Percentiles rank a stretch among this genome's conserved stretches.
Conservation (phyloP, 2,888 invertebrate genomes). For the Calameuta pallipes region DNA sequence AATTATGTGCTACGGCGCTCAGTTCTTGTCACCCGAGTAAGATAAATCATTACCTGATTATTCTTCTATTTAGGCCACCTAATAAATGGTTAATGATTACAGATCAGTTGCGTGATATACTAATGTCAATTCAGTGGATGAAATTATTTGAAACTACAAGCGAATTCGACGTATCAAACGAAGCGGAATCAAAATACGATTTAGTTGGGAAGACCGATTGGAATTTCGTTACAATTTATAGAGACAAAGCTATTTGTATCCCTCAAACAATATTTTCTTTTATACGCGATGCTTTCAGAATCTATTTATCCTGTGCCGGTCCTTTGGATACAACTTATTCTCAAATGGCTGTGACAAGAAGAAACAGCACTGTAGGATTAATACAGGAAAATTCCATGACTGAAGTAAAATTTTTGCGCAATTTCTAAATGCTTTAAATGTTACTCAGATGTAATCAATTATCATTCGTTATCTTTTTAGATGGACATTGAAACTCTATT, state of each 20-base stretch:
- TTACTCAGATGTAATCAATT: not conserved
- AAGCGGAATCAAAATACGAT: conserved; percentile 12
- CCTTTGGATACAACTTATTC: not conserved
- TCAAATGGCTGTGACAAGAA: not conserved
- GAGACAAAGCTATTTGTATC: conserved; percentile 44
- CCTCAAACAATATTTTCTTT: conserved; percentile 38
- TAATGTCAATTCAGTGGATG: not conserved
- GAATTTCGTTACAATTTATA: conserved; percentile 47
- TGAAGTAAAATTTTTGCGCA: not conserved
- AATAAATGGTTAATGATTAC: not conserved
- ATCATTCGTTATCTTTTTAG: not conserved
- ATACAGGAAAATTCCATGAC: not conserved
- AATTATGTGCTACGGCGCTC: conserved; percentile 30
- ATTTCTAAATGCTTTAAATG: not conserved
- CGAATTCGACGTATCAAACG: conserved; percentile 1
- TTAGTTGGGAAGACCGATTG: conserved; percentile 23
- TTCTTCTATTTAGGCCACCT: not conserved
- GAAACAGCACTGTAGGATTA: not conserved
- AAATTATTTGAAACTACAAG: not conserved
- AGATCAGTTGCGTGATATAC: not conserved
- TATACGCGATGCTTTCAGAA: conserved; percentile 34
- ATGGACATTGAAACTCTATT: not conserved
- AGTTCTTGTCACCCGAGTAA: conserved; percentile 36
- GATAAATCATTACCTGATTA: conserved; percentile 4
- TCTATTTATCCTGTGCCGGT: conserved; percentile 28